Percentiles rank a stretch among this genome's conserved stretches.
Evolutionary conservation across 1,140 invertebrate genomes (phyloP).

Genomic region (Atta texana): DNA sequence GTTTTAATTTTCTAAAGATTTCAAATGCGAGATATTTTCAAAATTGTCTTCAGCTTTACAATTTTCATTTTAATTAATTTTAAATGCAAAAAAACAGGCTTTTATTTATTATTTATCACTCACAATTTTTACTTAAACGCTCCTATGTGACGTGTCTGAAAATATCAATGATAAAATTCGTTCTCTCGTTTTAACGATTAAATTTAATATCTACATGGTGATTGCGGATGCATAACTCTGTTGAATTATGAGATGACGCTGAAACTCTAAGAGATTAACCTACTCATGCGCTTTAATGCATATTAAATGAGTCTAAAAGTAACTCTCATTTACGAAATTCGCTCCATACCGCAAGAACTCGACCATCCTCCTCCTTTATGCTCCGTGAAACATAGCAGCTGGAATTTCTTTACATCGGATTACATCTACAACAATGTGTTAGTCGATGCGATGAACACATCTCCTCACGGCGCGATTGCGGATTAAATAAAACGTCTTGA

Average conservation of each 20-base stretch:
- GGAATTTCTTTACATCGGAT: constrained; percentile 52
- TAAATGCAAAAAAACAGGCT: background rate
- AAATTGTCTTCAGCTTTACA: background rate
- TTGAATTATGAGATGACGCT: constrained; percentile 69
- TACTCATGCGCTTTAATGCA: constrained; percentile 69
- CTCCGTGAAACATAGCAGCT: constrained; percentile 54
- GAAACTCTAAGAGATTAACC: constrained; percentile 69
- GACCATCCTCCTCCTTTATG: constrained; percentile 12
- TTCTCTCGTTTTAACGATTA: constrained; percentile 59
- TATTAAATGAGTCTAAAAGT: constrained; percentile 69
- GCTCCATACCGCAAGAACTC: constrained; percentile 29
- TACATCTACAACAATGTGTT: constrained; percentile 51
- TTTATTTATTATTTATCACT: background rate
- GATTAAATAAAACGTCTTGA: constrained; percentile 9
- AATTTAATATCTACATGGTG: constrained; percentile 69
- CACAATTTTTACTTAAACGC: background rate
- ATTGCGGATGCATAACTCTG: constrained; percentile 55
- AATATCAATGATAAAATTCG: constrained; percentile 23
- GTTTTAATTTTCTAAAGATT: background rate
- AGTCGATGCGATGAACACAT: constrained; percentile 1
- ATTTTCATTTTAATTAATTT: constrained; percentile 7
- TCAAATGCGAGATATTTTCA: constrained; percentile 5
- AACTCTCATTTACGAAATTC: constrained; percentile 73
- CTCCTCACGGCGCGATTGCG: constrained; percentile 1
- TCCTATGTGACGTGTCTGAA: background rate